These are phyloP conservation scores for Paraplagusia blochii DNA, from an alignment of 2,113 vertebrate genomes.

Conservation along the genomic window DNA sequence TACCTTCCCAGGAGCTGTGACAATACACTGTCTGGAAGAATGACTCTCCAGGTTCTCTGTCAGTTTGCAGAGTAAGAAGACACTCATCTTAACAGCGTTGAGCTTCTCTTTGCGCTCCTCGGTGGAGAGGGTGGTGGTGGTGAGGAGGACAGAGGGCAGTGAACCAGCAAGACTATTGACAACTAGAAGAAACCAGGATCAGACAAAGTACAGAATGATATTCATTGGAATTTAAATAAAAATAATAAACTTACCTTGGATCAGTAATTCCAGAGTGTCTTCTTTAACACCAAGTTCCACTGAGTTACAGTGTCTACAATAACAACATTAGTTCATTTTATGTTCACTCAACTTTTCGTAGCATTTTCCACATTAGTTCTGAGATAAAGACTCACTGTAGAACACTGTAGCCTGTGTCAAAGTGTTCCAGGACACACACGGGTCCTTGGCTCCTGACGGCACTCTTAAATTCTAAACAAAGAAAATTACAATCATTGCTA, in stretches of 20 bases:
- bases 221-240: background rate
- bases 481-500: background rate
- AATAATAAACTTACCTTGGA: constrained; percentile 73
- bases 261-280: constrained; percentile 84
- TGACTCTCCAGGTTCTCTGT: constrained; percentile 84
- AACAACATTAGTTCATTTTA: background rate
- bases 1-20: constrained; percentile 75
- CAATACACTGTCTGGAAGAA: constrained; percentile 69
- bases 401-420: constrained; percentile 87
- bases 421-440: constrained; percentile 85
- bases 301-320: constrained; percentile 75
- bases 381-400: constrained; percentile 81
- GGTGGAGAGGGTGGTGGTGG: constrained; percentile 63
- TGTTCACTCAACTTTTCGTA: background rate
- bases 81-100: constrained; percentile 92
- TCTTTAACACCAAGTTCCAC: constrained; percentile 79
- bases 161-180: constrained; percentile 80
- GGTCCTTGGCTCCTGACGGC: constrained; percentile 80
- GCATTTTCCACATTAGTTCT: background rate
- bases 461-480: constrained; percentile 77
- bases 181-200: constrained; percentile 67
- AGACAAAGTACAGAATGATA: background rate
- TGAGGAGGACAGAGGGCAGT: constrained; percentile 76
- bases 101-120: constrained; percentile 81
- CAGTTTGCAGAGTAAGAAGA: constrained; percentile 86